Evolutionary conservation across 2,888 invertebrate species (phyloP).

Genomic region (Campoletis raptor): DNA sequence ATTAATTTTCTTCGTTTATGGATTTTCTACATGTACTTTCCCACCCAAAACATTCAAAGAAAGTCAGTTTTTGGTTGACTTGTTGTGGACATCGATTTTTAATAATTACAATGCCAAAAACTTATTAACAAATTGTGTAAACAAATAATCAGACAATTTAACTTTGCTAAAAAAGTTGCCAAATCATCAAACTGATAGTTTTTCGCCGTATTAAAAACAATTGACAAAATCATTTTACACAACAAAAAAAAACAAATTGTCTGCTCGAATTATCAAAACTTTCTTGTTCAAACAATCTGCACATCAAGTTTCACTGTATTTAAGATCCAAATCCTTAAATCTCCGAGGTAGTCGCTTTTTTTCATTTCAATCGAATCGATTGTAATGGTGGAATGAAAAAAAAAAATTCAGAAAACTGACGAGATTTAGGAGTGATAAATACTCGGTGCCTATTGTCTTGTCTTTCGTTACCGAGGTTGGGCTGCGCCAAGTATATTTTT

Average conservation of each 20-base stretch:
- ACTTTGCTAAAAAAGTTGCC: not conserved
- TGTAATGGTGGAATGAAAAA: slow-evolving; percentile 46
- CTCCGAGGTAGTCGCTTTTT: not conserved
- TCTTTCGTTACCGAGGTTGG: slow-evolving; percentile 62
- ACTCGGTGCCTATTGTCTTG: slow-evolving; percentile 52
- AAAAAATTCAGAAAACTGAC: slow-evolving; percentile 39
- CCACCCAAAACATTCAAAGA: not conserved
- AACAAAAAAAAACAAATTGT: not conserved
- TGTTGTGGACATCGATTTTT: not conserved
- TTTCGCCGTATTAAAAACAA: not conserved
- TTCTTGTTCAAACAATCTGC: not conserved
- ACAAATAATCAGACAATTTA: not conserved
- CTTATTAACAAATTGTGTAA: not conserved
- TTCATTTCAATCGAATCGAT: not conserved
- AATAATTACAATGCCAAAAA: not conserved
- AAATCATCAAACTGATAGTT: not conserved
- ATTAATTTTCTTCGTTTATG: not conserved
- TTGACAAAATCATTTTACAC: not conserved
- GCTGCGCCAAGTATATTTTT: slow-evolving; percentile 65
- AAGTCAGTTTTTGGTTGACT: not conserved
- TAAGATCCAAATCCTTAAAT: not conserved
- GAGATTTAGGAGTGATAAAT: slow-evolving; percentile 61
- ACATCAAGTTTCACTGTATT: not conserved
- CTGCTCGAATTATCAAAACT: not conserved
- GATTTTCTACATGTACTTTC: not conserved